Percentiles rank a stretch among this genome's conserved stretches.
phyloP scores from a whole-genome alignment of 2,113 vertebrate species.

The Leptobrachium leishanense region DNA sequence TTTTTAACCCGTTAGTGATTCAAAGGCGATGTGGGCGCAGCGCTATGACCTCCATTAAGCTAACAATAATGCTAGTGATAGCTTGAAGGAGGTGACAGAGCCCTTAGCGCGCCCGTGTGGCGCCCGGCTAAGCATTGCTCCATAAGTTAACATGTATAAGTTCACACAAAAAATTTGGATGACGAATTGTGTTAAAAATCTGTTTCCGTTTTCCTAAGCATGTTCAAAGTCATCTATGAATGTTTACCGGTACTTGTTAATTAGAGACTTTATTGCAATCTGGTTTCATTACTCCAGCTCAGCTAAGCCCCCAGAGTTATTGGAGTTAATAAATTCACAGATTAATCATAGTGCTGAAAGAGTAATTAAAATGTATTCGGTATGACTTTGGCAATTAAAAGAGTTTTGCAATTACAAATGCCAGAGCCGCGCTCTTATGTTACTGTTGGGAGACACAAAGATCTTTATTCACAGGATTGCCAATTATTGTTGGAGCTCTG shows the following conservation, averaged over 20 bases:
- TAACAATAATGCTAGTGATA: too few relatives aligned
- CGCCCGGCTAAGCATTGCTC: too few relatives aligned
- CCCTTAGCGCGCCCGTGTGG: too few relatives aligned
- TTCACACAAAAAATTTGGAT: too few relatives aligned
- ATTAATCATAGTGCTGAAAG: slow-evolving; percentile 63
- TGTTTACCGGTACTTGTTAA: slow-evolving; percentile 52
- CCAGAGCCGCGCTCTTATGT: background rate
- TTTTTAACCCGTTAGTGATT: too few relatives aligned
- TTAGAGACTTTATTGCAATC: slow-evolving; percentile 63
- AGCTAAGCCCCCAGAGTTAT: slow-evolving; percentile 54
- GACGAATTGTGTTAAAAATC: background rate
- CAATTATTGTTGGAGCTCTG: background rate
- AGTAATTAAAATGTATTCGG: slow-evolving; percentile 65
- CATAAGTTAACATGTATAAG: too few relatives aligned
- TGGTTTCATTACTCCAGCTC: slow-evolving; percentile 58
- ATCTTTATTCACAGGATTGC: background rate
- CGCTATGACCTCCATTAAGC: too few relatives aligned
- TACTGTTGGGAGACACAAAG: background rate
- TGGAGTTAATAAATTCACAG: slow-evolving; percentile 58
- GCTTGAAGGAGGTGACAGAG: too few relatives aligned
- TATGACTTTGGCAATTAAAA: slow-evolving; percentile 60
- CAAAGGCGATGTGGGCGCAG: too few relatives aligned
- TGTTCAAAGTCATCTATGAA: slow-evolving; percentile 55
- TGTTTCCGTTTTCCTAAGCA: slow-evolving; percentile 26
- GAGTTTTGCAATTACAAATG: slow-evolving; percentile 54